phyloP scores from a whole-genome alignment of 1,140 invertebrate genomes.

The Camponotus vicinus region DNA sequence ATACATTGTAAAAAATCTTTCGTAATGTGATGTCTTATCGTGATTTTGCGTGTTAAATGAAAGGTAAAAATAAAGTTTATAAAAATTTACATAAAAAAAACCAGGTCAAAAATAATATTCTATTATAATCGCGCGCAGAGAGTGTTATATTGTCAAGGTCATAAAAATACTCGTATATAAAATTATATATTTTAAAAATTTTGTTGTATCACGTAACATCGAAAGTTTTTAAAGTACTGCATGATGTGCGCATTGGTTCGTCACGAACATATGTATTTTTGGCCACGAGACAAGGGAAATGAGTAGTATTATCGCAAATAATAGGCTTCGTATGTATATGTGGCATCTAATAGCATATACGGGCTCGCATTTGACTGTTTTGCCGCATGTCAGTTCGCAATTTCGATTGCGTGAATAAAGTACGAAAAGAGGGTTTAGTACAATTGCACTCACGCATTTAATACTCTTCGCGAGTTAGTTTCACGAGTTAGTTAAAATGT shows the following conservation, averaged over 20 bases:
- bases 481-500: neutral
- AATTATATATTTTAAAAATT: constrained; percentile 17
- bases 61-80: neutral
- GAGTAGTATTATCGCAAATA: constrained; percentile 48
- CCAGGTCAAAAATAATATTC: neutral
- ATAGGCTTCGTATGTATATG: constrained; percentile 53
- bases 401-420: constrained; percentile 56
- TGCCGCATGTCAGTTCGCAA: constrained; percentile 28
- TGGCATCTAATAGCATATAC: constrained; percentile 44
- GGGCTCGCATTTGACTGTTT: constrained; percentile 36
- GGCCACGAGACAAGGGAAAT: constrained; percentile 22
- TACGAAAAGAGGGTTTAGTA: constrained; percentile 29
- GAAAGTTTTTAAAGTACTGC: neutral
- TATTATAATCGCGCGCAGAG: neutral
- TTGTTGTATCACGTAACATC: neutral
- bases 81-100: neutral
- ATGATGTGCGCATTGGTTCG: constrained; percentile 20
- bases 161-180: neutral
- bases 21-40: neutral
- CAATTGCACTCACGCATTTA: constrained; percentile 21
- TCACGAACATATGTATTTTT: constrained; percentile 45
- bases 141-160: neutral
- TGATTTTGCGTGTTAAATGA: neutral
- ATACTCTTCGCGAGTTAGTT: neutral
- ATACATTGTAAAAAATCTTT: neutral